Evolutionary conservation across 2,113 vertebrate species (phyloP).

Genomic region (Aphelocoma coerulescens): DNA sequence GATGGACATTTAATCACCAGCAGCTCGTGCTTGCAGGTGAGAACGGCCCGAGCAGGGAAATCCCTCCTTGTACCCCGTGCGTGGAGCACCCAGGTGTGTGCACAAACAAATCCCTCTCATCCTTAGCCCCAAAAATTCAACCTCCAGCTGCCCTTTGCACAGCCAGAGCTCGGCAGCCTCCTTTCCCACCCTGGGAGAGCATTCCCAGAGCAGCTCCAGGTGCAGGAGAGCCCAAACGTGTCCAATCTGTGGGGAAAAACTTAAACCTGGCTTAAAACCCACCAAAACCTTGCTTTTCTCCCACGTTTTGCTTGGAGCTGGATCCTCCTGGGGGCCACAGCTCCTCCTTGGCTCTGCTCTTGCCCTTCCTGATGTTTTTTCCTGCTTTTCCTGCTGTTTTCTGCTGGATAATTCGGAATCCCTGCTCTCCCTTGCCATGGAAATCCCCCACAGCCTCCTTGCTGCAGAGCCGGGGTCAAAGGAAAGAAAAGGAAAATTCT

Average conservation of each 20-base stretch:
- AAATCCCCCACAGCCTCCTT: neutral
- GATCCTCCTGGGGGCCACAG: neutral
- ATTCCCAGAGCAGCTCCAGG: neutral
- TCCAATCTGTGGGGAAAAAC: neutral
- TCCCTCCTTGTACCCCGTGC: neutral
- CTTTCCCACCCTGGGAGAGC: neutral
- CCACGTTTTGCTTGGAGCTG: neutral
- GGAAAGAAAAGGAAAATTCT: neutral
- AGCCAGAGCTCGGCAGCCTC: neutral
- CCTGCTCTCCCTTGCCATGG: neutral
- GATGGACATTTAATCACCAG: neutral
- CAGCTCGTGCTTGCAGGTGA: neutral
- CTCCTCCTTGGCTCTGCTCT: neutral
- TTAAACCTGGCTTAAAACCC: neutral
- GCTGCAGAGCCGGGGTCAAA: neutral
- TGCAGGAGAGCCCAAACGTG: neutral
- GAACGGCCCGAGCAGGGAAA: neutral
- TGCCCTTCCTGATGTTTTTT: neutral
- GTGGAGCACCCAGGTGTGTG: neutral
- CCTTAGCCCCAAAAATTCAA: fast-evolving
- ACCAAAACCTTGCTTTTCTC: neutral
- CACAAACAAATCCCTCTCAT: neutral
- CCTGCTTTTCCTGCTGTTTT: neutral
- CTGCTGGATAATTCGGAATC: neutral
- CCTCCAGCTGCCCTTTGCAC: fast-evolving